Evolutionary conservation across 2,113 vertebrate genomes (phyloP).

Genomic region (Myxocyprinus asiaticus): DNA sequence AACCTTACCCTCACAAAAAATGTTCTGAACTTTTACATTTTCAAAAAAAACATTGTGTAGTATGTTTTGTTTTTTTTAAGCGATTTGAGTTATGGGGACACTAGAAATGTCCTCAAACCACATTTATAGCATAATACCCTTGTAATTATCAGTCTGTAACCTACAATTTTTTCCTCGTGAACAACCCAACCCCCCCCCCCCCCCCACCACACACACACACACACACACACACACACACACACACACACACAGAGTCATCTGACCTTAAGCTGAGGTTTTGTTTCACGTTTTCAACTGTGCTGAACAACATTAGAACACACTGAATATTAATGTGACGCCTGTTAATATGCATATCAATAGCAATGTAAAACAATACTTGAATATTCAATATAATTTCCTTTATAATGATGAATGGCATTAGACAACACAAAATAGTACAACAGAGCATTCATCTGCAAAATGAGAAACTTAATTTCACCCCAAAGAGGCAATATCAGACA

Average conservation of each 20-base stretch:
- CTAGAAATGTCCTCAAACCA: too few relatives aligned
- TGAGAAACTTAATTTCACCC: slow-evolving; percentile 42
- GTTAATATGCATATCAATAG: slow-evolving; percentile 34
- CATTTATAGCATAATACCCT: too few relatives aligned
- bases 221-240: too few relatives aligned
- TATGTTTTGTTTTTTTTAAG: too few relatives aligned
- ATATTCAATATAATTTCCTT: slow-evolving; percentile 31
- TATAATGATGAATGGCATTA: slow-evolving; percentile 45
- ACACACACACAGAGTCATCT: neutral
- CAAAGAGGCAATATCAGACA: slow-evolving; percentile 22
- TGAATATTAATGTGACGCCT: slow-evolving; percentile 23
- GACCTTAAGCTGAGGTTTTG: neutral
- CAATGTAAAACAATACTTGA: neutral
- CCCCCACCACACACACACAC: too few relatives aligned
- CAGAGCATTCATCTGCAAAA: slow-evolving; percentile 41
- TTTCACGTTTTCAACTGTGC: neutral
- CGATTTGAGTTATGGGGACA: too few relatives aligned
- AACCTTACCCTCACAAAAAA: too few relatives aligned
- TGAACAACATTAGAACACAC: neutral
- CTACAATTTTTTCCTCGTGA: too few relatives aligned
- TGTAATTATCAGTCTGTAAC: too few relatives aligned
- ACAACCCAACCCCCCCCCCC: too few relatives aligned
- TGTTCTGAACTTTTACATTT: too few relatives aligned
- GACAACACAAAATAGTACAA: slow-evolving; percentile 33
- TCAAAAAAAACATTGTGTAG: too few relatives aligned